Base-by-base conservation (phyloP, 2,888 invertebrate species). In the Trachelus tabidus region DNA sequence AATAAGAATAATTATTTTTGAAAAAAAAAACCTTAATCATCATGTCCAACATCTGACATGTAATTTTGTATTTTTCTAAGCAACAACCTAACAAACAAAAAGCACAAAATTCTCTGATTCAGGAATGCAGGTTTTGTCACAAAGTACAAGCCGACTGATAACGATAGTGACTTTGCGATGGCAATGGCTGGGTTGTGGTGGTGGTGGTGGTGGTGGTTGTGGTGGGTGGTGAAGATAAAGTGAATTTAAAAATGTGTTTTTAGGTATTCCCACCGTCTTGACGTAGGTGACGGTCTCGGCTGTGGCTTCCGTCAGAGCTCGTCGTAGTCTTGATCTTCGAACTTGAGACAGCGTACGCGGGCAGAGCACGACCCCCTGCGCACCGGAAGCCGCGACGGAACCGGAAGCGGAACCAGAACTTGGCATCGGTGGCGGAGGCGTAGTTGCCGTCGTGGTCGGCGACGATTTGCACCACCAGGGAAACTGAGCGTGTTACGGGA, bases 271-370 rank as follows among this genome's bases (percentile, higher is more conserved):
- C 95, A 96, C 96, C 96, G 96, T 96, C 95, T 95, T 96, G 93
- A 96, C 96, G 95, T 95, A 96, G 94, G 94, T 95, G 93, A 96
- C 95, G 90, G 96, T 96, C 93, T 97, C 96, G 92, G 96, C 95
- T 92, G 96, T 96, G 89, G 96, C 96, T 93, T 97, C 96, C 92
- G 97, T 97, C 94, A 96, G 96, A 91, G 97, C 97, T 92, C 97
- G 95, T 92, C 97, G 95, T 93, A 97, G 95, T 91, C 96, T 95
- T 92, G 96, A 95, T 90, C 97, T 95, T 91, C 97, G 95, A 91
- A 95, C 95, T 94, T 97, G 96, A 93, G 97, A 95, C 95, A 97
- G 95, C 92, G 96, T 96, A 93, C 96, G 96, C 91, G 97, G 96
- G 93, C 96, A 96, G 94, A 97, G 96, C 92, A 97, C 95, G 93